Base-by-base conservation (phyloP, 1,140 invertebrate species). In the Melitaea cinxia region DNA sequence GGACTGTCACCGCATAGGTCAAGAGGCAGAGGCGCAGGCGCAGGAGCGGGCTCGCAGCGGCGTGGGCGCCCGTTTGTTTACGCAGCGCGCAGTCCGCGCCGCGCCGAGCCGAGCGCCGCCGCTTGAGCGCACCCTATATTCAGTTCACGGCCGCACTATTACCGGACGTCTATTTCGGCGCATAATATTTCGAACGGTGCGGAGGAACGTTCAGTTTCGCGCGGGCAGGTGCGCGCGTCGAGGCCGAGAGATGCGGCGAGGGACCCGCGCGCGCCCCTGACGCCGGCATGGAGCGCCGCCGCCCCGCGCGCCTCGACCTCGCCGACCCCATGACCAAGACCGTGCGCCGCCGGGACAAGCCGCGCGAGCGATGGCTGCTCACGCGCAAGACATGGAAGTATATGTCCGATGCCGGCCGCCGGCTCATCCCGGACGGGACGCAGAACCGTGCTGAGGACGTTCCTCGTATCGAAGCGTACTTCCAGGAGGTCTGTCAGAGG, bases 371-470 rank as follows among this genome's bases (percentile, higher is more conserved):
- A 88, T 97, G 96, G 96, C 90, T 97, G 26, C 91, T 97, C 17
- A 97, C 96, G 4, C 91, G 96, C 23, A 97, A 97, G 88, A 97
- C 96, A 15, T 97, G 96, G 96, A 92, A 96, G 62, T 97, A 97
- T 82, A 97, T 97, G 96, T 94, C 96, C 0, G 96, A 97, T 74
- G 96, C 96, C 9, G 96, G 96, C n/a, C 93, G 95, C 39, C 94
- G 94, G 74, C 91, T 97, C 10, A 95, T 97, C 37, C 96, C 96
- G 0, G 96, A 97, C 52, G 94, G 94, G 1, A 92, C 92, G 0
- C 93, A 93, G 74, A 94, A 95, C 85, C 91, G 93, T 4, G 75
- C 92, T 0, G 95, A 96, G 75, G 95, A 96, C 75, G 92, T 96
- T 23, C 94, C 95, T 0, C 94, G 94, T 65, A 94, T 97, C 50